Percentiles rank a stretch among this genome's conserved stretches.
phyloP scores from a whole-genome alignment of 2,113 vertebrate genomes.

The Silurus asotus region DNA sequence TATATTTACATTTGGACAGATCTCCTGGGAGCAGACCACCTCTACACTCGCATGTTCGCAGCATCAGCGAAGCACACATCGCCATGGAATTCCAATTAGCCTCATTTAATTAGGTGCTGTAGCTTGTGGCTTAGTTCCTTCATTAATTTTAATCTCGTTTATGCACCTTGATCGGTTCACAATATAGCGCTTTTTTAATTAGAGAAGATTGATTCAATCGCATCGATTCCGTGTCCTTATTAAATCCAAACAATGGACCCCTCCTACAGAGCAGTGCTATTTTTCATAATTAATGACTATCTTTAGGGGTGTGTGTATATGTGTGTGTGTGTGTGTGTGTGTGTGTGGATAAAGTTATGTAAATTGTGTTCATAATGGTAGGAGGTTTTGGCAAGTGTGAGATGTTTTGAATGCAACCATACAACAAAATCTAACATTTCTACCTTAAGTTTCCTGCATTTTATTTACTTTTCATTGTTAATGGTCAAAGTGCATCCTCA shows the following conservation, averaged over 20 bases:
- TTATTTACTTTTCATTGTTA: background rate
- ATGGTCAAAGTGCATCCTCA: background rate
- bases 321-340: slow-evolving; percentile 12
- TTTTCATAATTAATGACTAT: slow-evolving; percentile 71
- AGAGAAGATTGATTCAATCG: slow-evolving; percentile 71
- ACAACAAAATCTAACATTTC: background rate
- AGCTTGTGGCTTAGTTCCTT: slow-evolving; percentile 63
- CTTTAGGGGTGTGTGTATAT: slow-evolving; percentile 9
- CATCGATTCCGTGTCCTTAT: slow-evolving; percentile 73
- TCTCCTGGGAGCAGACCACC: slow-evolving; percentile 46
- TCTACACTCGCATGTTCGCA: slow-evolving; percentile 45
- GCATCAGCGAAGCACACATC: slow-evolving; percentile 58
- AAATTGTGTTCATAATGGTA: background rate
- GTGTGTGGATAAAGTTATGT: background rate
- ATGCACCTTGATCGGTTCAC: slow-evolving; percentile 73
- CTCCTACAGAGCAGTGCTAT: slow-evolving; percentile 58
- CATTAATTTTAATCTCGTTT: slow-evolving; percentile 77
- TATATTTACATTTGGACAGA: slow-evolving; percentile 39
- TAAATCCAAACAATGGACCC: slow-evolving; percentile 61
- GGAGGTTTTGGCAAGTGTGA: slow-evolving; percentile 24
- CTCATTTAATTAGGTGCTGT: slow-evolving; percentile 70
- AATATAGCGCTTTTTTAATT: slow-evolving; percentile 73
- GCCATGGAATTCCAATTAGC: slow-evolving; percentile 70
- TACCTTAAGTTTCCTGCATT: background rate
- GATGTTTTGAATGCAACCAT: background rate